Evolutionary conservation across 2,888 invertebrate genomes (phyloP).

Genomic region (Philereme vetulata): DNA sequence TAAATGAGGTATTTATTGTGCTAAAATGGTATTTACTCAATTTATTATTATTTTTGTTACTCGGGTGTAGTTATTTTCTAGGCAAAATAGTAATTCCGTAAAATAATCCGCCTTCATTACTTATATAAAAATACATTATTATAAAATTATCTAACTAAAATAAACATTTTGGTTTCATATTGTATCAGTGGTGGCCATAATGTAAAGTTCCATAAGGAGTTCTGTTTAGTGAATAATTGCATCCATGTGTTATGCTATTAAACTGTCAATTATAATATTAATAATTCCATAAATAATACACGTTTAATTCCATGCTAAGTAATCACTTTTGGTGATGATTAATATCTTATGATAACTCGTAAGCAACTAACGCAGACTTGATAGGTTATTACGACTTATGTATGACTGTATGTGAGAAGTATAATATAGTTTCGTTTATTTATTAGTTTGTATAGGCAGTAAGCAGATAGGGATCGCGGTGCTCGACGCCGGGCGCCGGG

Average conservation of each 20-base stretch:
- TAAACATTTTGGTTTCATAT: conserved; percentile 3
- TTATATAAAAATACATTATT: conserved; percentile 1
- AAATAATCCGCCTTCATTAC: conserved; percentile 26
- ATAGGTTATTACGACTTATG: conserved; percentile 38
- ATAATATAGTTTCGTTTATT: conserved; percentile 77
- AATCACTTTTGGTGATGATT: conserved; percentile 29
- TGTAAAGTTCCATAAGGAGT: conserved; percentile 12
- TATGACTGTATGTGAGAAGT: conserved; percentile 63
- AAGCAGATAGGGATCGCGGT: conserved; percentile 1
- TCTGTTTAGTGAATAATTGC: conserved; percentile 49
- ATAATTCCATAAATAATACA: conserved; percentile 38
- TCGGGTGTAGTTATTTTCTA: conserved; percentile 57
- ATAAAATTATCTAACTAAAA: background rate
- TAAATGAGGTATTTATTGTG: conserved; percentile 70
- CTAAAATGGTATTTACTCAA: conserved; percentile 58
- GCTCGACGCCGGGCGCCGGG: too few relatives aligned
- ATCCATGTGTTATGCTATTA: conserved; percentile 54
- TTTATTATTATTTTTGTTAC: conserved; percentile 54
- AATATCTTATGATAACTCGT: conserved; percentile 25
- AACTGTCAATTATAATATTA: conserved; percentile 66
- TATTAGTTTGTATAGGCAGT: conserved; percentile 42
- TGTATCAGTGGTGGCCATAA: conserved; percentile 11
- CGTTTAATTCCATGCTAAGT: conserved; percentile 35
- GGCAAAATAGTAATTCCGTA: conserved; percentile 36
- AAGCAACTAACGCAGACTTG: conserved; percentile 37